phyloP scores from a whole-genome alignment of 2,113 vertebrate species.

The Ailurus styani region DNA sequence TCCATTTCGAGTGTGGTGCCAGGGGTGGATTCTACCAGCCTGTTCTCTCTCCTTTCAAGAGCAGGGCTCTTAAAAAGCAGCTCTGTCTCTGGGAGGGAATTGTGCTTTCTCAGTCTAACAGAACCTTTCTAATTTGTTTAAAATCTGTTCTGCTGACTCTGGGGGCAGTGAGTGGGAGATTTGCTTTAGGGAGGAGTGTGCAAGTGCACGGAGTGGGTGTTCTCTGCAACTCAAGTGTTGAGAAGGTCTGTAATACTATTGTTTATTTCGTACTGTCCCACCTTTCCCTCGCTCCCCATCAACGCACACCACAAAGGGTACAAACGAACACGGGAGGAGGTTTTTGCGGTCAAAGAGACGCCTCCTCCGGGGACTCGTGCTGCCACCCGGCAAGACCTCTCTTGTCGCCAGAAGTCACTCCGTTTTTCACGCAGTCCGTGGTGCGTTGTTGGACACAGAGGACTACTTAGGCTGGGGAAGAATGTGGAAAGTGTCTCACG shows the following conservation, averaged over 20 bases:
- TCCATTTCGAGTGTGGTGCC: not conserved
- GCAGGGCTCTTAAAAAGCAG: not conserved
- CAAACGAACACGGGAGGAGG: rapidly evolving
- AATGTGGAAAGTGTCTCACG: not conserved
- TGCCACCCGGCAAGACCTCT: not conserved
- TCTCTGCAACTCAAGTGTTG: not conserved
- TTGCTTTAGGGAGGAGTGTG: not conserved
- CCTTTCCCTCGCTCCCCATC: not conserved
- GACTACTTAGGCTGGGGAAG: not conserved
- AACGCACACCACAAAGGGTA: not conserved
- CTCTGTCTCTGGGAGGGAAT: not conserved
- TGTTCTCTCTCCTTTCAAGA: not conserved
- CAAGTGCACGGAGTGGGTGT: not conserved
- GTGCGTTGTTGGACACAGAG: not conserved
- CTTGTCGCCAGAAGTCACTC: not conserved
- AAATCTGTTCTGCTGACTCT: not conserved
- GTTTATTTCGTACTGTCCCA: not conserved
- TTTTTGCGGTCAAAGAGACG: not conserved
- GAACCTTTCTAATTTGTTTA: conserved; percentile 26
- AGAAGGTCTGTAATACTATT: not conserved
- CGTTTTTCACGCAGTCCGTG: not conserved
- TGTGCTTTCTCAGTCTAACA: not conserved
- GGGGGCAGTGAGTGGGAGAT: not conserved
- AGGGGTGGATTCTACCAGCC: not conserved
- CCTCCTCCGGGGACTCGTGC: not conserved